These are phyloP conservation scores for Spheniscus humboldti DNA, from an alignment of 2,797 vertebrate species.

Conservation along the genomic window DNA sequence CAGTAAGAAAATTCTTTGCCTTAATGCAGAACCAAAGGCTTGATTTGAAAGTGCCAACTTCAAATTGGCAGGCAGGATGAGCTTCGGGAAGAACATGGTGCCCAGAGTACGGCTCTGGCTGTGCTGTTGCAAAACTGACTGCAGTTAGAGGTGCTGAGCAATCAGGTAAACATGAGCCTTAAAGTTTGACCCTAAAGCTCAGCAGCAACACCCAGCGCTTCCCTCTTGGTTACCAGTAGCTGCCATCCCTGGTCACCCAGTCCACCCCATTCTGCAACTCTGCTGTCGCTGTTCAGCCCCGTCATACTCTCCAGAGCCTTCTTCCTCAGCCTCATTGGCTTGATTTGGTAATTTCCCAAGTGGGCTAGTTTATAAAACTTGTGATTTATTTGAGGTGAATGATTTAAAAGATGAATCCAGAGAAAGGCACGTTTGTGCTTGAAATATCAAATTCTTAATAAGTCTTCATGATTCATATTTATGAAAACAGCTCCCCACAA, in stretches of 20 bases:
- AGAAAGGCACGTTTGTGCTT: neutral
- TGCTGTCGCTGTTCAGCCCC: accelerated
- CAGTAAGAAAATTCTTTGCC: neutral
- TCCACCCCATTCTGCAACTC: accelerated
- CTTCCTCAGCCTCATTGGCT: neutral
- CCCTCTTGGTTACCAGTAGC: neutral
- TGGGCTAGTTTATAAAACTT: neutral
- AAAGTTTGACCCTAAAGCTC: neutral
- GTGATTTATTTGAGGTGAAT: neutral
- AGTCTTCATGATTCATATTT: neutral
- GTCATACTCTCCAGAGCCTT: accelerated
- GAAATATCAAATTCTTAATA: neutral
- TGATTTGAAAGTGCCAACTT: neutral
- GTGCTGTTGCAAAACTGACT: neutral
- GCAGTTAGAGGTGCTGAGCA: neutral
- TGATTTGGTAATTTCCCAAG: neutral
- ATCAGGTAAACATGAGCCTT: neutral
- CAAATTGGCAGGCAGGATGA: neutral
- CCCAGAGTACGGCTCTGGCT: neutral
- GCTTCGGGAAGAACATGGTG: accelerated
- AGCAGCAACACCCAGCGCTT: neutral
- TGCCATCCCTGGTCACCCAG: neutral
- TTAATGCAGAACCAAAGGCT: neutral
- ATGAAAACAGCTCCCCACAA: neutral
- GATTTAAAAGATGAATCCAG: neutral